Evolutionary conservation across 2,113 vertebrate genomes (phyloP).

Genomic region (Sarotherodon lohbergeri): DNA sequence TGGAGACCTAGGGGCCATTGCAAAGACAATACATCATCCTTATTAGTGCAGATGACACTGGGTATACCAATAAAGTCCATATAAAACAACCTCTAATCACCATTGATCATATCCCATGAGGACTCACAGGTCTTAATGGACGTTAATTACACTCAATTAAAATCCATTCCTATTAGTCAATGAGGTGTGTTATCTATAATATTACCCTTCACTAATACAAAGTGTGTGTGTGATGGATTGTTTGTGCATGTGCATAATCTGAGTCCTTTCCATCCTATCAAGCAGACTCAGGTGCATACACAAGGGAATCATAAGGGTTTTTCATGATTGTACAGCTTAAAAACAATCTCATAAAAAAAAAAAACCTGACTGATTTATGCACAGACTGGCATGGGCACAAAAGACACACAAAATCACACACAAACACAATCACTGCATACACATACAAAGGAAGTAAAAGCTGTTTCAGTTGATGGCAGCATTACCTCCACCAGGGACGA

Average conservation of each 20-base stretch:
- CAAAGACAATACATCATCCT: neutral
- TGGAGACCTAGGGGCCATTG: neutral
- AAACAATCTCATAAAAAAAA: constrained; percentile 10
- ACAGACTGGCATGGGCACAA: neutral
- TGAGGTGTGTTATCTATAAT: constrained; percentile 27
- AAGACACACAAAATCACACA: neutral
- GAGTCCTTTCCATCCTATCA: neutral
- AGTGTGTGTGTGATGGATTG: constrained; percentile 10
- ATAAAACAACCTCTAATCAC: constrained; percentile 19
- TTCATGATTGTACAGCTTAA: neutral
- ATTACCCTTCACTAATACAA: constrained; percentile 3
- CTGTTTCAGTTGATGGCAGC: constrained; percentile 38
- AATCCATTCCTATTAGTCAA: constrained; percentile 34
- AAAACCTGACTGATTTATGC: neutral
- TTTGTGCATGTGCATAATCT: neutral
- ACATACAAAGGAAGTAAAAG: constrained; percentile 24
- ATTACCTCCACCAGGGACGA: constrained; percentile 59
- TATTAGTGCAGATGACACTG: constrained; percentile 10
- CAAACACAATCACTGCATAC: neutral
- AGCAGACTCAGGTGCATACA: constrained; percentile 1
- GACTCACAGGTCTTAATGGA: constrained; percentile 17
- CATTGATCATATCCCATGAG: constrained; percentile 30
- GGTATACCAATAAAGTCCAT: constrained; percentile 3
- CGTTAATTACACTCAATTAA: constrained; percentile 39
- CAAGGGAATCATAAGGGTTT: neutral